These are phyloP conservation scores for Trachelus tabidus DNA, from an alignment of 2,888 invertebrate genomes.

Conservation along the genomic window DNA sequence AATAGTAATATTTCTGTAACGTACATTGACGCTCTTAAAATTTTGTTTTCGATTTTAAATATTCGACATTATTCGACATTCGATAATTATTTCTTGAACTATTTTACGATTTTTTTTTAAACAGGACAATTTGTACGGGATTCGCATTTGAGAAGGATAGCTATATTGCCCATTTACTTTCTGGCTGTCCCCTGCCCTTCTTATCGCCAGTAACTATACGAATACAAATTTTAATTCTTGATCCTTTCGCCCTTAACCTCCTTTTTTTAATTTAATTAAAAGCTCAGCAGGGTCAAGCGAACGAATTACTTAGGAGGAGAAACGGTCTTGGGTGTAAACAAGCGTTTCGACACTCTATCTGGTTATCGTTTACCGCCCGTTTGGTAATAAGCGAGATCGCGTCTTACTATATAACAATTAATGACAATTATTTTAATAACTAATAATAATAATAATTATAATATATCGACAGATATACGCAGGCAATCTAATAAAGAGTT, in stretches of 20 bases:
- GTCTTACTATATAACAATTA: constrained; percentile 36
- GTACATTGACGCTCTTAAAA: neutral
- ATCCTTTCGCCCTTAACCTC: neutral
- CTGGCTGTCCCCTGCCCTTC: neutral
- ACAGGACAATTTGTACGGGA: neutral
- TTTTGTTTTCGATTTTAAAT: neutral
- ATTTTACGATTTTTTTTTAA: neutral
- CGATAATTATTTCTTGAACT: neutral
- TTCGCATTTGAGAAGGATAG: neutral
- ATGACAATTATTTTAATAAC: constrained; percentile 34
- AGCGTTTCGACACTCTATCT: neutral
- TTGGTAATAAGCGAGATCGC: constrained; percentile 43
- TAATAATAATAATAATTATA: constrained; percentile 44
- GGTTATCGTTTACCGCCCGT: neutral
- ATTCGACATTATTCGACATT: neutral
- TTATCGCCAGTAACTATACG: neutral
- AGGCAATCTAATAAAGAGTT: constrained; percentile 16
- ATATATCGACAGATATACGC: constrained; percentile 38
- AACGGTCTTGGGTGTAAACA: neutral
- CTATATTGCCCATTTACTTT: neutral
- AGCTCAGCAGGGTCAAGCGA: neutral
- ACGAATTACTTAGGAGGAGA: neutral
- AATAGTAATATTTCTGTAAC: neutral
- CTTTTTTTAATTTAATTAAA: neutral
- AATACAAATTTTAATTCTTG: neutral